Percentiles rank a stretch among this genome's conserved stretches.
These are phyloP conservation scores for Melanerpes aurifrons DNA, from an alignment of 2,113 vertebrate genomes.

Conservation along the genomic window DNA sequence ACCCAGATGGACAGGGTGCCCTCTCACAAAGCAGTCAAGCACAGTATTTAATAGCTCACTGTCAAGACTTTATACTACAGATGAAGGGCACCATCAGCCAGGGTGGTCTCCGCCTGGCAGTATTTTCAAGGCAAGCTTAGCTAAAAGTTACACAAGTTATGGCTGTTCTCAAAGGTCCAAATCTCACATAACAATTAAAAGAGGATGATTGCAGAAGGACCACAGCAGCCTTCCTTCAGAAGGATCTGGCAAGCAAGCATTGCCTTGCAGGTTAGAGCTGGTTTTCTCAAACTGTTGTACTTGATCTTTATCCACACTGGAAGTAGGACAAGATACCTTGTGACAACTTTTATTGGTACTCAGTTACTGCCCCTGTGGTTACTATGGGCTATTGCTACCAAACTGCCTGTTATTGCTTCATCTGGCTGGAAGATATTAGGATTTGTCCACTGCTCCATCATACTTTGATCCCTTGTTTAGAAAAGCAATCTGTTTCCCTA, in stretches of 20 bases:
- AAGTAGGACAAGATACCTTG: slow-evolving; percentile 7
- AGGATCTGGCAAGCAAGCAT: neutral
- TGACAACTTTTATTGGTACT: slow-evolving; percentile 32
- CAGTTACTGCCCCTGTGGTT: neutral
- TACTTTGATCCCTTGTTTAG: slow-evolving; percentile 60
- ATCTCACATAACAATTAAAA: neutral
- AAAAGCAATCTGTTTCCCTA: slow-evolving; percentile 37
- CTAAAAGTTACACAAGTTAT: neutral
- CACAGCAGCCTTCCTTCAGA: neutral
- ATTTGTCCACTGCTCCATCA: slow-evolving; percentile 28
- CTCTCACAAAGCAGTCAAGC: neutral
- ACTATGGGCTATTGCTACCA: slow-evolving; percentile 1
- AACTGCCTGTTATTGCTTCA: slow-evolving; percentile 34
- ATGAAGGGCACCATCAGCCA: slow-evolving; percentile 9
- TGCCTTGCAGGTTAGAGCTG: slow-evolving; percentile 24
- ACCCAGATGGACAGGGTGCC: neutral
- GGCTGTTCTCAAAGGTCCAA: slow-evolving; percentile 10
- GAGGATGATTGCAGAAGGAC: neutral
- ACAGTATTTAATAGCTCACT: neutral
- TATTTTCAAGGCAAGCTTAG: neutral
- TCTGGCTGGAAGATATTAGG: slow-evolving; percentile 45
- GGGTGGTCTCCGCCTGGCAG: slow-evolving; percentile 27
- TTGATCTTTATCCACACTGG: slow-evolving; percentile 24
- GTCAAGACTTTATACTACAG: neutral
- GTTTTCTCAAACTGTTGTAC: neutral